Base-by-base conservation (phyloP, 2,888 invertebrate genomes). In the Himalopsyche japonica region DNA sequence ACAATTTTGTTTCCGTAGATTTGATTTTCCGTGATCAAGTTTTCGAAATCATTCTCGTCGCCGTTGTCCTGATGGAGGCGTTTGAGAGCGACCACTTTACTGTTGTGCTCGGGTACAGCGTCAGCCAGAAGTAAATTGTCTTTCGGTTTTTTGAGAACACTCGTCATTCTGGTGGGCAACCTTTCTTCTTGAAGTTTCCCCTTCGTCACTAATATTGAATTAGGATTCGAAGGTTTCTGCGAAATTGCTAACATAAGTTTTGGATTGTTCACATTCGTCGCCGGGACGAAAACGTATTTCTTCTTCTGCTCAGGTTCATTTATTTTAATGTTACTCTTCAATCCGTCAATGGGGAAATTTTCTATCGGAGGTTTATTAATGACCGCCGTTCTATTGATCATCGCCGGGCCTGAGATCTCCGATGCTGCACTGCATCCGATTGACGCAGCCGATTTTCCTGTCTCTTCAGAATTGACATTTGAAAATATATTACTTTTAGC, bases 1-100 rank as follows among this genome's bases (percentile, higher is more conserved):
- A 92, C 92, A 90, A 92, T 92, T 89, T 92, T 92, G 87, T 92
- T 92, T 87, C 92, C 92, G 88, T 92, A 92, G 86, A 93, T 93
- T 89, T 93, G 92, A 89, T 93, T 93, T 88, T 92, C 92, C 34
- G 92, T 92, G 76, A 93, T 93, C 87, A 93, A 89, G 89, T 93
- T 93, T 88, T 93, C 93, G 88, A 93, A 93, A 88, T 93, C 93
- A 85, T 92, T 92, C 88, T 92, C 92, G 87, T 92, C 92, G 87
- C 90, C 91, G 87, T 91, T 91, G 81, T 92, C 92, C 86, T 92
- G 92, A 87, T 92, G 92, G 86, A 91, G 89, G 76, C 92, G 89
- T 88, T 92, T 92, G 79, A 92, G 88, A 70, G 92, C 90, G 15
- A 92, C 92, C 0, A 92, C 92, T 88, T 92, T 92, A 64, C 84